These are phyloP conservation scores for Spicauda simplicius DNA, from an alignment of 2,888 invertebrate genomes.

Conservation along the genomic window DNA sequence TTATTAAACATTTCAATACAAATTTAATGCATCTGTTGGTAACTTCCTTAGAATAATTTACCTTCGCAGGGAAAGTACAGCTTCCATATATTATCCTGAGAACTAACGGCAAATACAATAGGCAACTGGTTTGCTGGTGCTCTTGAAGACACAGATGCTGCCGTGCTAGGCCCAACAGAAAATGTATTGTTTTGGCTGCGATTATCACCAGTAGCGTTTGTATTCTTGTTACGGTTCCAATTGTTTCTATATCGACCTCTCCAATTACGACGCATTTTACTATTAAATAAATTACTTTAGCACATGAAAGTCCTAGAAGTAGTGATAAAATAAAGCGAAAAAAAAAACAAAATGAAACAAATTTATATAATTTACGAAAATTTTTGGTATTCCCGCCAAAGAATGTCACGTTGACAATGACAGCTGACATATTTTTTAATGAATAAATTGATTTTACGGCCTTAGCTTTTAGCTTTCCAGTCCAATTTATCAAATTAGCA, in stretches of 20 bases:
- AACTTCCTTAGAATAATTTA: constrained; percentile 46
- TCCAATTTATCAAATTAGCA: no score
- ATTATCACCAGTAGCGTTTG: constrained; percentile 45
- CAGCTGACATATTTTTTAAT: neutral
- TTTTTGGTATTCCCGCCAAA: neutral
- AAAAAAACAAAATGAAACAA: neutral
- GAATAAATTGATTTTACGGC: no score
- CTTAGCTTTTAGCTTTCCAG: no score
- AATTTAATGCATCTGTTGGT: no score
- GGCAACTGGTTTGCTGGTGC: constrained; percentile 73
- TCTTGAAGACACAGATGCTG: constrained; percentile 58
- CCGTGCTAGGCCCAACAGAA: constrained; percentile 51
- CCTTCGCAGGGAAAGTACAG: constrained; percentile 91
- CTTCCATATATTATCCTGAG: constrained; percentile 88
- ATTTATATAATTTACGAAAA: neutral
- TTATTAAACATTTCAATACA: no score
- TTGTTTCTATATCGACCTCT: constrained; percentile 72
- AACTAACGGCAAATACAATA: constrained; percentile 59
- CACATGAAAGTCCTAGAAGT: neutral
- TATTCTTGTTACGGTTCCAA: constrained; percentile 56
- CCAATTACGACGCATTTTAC: constrained; percentile 71
- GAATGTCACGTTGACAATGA: neutral
- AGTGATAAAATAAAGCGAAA: neutral
- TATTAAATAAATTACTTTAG: neutral
- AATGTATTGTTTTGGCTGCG: constrained; percentile 60